Conservation (phyloP, 2,888 invertebrate genomes). For the Neria commutata region DNA sequence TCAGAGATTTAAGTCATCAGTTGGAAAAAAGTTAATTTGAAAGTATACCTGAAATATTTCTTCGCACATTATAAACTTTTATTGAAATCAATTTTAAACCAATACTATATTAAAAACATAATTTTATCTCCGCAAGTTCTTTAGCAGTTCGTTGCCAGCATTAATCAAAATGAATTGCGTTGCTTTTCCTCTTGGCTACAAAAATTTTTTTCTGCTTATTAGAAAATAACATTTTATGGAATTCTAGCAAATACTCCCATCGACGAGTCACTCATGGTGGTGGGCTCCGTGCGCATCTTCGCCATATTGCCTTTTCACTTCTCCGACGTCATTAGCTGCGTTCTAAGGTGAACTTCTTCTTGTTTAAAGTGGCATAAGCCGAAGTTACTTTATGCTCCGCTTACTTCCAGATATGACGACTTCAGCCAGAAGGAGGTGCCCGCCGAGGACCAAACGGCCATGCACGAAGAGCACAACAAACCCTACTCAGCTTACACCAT, state of each 20-base stretch:
- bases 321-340: conserved; percentile 45
- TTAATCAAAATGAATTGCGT: too few relatives aligned
- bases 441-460: conserved; percentile 56
- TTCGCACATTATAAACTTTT: too few relatives aligned
- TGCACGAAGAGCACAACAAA: conserved; percentile 63
- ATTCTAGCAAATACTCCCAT: conserved; percentile 34
- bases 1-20: too few relatives aligned
- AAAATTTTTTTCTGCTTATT: conserved; percentile 1
- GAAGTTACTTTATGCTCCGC: conserved; percentile 1
- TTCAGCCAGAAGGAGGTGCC: conserved; percentile 43
- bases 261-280: conserved; percentile 31
- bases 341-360: conserved; percentile 40
- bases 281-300: conserved; percentile 51
- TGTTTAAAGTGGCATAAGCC: too few relatives aligned
- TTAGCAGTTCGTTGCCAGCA: too few relatives aligned
- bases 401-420: conserved; percentile 43
- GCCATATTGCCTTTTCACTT: conserved; percentile 47
- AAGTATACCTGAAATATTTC: too few relatives aligned
- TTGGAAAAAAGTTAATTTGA: too few relatives aligned
- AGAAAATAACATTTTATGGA: too few relatives aligned
- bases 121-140: too few relatives aligned
- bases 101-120: too few relatives aligned
- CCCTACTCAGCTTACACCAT: conserved; percentile 61
- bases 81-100: too few relatives aligned
- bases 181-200: too few relatives aligned